phyloP scores from a whole-genome alignment of 2,888 invertebrate species.

The Belgica antarctica region DNA sequence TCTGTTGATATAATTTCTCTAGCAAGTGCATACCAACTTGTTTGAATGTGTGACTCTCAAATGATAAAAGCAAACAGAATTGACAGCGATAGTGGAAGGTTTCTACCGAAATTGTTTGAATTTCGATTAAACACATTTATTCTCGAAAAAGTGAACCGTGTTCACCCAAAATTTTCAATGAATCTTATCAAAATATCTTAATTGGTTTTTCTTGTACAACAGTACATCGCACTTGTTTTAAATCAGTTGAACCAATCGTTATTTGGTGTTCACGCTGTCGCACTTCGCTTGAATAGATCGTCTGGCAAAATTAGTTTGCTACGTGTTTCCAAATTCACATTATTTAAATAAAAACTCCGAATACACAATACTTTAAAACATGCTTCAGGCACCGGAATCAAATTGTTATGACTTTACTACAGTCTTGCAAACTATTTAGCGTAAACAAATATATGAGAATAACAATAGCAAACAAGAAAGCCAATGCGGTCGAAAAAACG shows the following conservation, averaged over 20 bases:
- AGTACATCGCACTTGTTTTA: no score
- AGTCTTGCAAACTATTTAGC: conserved; percentile 12
- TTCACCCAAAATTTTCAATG: background rate
- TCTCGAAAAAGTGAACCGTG: background rate
- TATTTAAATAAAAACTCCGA: background rate
- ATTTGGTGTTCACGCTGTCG: no score
- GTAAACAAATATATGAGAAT: conserved; percentile 34
- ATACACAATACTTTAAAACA: background rate
- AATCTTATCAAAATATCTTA: background rate
- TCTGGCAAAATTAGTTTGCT: background rate
- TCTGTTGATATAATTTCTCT: background rate
- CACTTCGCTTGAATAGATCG: no score
- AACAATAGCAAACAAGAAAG: conserved; percentile 25
- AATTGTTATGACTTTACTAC: conserved; percentile 18
- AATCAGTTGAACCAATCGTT: no score
- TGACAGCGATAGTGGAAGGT: conserved; percentile 19
- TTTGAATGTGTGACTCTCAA: background rate
- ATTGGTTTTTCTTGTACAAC: background rate
- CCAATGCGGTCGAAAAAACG: background rate
- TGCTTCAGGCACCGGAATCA: conserved; percentile 14
- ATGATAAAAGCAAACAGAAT: conserved; percentile 21
- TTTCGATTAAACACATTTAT: background rate
- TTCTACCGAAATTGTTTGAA: background rate
- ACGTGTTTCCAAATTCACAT: background rate
- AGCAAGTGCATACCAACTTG: background rate